These are phyloP conservation scores for Lochmaea capreae DNA, from an alignment of 2,888 invertebrate species.

Conservation along the genomic window DNA sequence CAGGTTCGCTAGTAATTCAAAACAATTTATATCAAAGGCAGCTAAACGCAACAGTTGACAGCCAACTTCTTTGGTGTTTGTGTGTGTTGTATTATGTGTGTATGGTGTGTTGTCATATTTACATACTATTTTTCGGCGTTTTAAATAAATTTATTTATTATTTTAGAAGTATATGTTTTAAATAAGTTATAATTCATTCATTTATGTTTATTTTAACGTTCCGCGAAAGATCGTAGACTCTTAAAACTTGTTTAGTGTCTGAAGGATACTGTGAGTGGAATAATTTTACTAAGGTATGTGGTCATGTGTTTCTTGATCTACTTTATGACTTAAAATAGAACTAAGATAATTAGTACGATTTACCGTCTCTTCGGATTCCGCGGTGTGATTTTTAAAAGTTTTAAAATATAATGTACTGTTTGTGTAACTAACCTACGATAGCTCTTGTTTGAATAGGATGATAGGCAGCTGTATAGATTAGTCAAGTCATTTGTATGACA, in stretches of 20 bases:
- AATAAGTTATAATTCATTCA: background rate
- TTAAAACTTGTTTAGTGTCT: conserved; percentile 23
- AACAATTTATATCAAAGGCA: conserved; percentile 43
- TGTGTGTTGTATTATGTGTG: conserved; percentile 36
- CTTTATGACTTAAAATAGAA: conserved; percentile 16
- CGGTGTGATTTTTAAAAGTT: background rate
- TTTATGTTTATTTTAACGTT: background rate
- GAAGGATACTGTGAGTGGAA: conserved; percentile 27
- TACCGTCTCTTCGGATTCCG: background rate
- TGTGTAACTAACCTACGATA: conserved; percentile 9
- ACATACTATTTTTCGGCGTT: conserved; percentile 22
- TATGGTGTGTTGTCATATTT: conserved; percentile 27
- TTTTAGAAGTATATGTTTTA: conserved; percentile 5
- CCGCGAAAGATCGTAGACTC: background rate
- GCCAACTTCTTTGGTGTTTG: conserved; percentile 46
- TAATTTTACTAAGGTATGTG: conserved; percentile 22
- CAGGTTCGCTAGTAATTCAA: conserved; percentile 44
- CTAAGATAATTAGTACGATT: background rate
- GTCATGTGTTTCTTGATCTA: conserved; percentile 9
- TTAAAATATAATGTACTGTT: background rate
- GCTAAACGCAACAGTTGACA: conserved; percentile 60
- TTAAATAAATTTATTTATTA: conserved; percentile 14
- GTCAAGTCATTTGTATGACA: conserved; percentile 1
- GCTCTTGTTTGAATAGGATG: background rate
- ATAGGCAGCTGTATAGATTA: conserved; percentile 7